These are phyloP conservation scores for Rhogogaster chlorosoma DNA, from an alignment of 2,888 invertebrate genomes.

Conservation along the genomic window DNA sequence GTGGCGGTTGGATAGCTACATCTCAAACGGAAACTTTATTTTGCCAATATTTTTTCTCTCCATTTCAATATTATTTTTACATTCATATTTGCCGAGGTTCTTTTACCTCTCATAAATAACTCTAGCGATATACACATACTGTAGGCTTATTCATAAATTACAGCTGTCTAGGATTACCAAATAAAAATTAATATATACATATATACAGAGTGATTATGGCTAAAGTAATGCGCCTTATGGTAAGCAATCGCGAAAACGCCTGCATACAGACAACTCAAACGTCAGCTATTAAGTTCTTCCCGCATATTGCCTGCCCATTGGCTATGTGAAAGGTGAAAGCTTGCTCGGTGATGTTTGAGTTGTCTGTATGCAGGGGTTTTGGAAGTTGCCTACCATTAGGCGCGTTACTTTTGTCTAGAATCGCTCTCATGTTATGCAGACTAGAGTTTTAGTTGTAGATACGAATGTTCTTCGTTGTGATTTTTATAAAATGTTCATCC, in stretches of 20 bases:
- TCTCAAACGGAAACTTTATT: constrained; percentile 28
- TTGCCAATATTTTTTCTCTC: constrained; percentile 18
- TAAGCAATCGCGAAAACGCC: too few relatives aligned
- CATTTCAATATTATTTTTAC: constrained; percentile 24
- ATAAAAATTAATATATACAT: neutral
- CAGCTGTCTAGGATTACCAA: neutral
- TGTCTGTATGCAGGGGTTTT: too few relatives aligned
- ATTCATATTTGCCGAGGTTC: neutral
- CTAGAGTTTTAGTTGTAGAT: neutral
- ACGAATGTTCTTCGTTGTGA: neutral
- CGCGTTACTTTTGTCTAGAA: too few relatives aligned
- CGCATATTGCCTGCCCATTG: too few relatives aligned
- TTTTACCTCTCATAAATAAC: neutral
- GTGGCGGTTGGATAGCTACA: constrained; percentile 32
- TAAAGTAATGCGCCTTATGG: too few relatives aligned
- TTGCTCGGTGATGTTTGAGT: too few relatives aligned
- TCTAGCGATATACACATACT: neutral
- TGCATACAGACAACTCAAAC: too few relatives aligned
- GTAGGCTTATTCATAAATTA: neutral
- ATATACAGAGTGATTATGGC: too few relatives aligned
- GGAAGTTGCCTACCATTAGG: too few relatives aligned
- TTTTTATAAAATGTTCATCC: neutral
- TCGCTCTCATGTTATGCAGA: neutral
- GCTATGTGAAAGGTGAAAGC: too few relatives aligned
- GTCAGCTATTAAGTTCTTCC: too few relatives aligned